Evolutionary conservation across 2,888 invertebrate genomes (phyloP), one percentile per base, ranked within the genome.

Genomic region (Stenchaetothrips biformis): DNA sequence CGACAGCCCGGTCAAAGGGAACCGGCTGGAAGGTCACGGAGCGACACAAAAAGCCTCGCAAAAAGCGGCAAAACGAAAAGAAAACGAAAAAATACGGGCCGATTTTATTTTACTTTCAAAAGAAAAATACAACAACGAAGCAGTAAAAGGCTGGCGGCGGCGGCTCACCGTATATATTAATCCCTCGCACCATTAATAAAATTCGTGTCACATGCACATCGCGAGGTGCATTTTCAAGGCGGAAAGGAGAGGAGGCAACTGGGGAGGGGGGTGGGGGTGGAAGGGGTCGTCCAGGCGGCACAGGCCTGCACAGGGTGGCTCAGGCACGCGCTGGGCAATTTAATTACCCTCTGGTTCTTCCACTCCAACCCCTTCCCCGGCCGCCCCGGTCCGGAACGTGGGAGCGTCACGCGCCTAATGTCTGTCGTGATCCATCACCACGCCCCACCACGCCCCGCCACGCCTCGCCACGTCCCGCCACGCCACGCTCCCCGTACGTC

Each of bases 341-440:
- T 74, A 74, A 74, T 74, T 74, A 74, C 67, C 67, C 67, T 74
- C 67, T 11, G 25, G 18, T n/a, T n/a, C 25, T n/a, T 18, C 67
- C 18, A 6, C 67, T 9, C 67, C 67, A 18, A 21, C 67, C n/a
- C 21, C 67, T 21, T n/a, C 67, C 7, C 67, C 67, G n/a, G 0
- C 67, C 21, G 53, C 13, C 53, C 16, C 53, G 37, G 37, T 37
- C 37, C 37, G 37, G 37, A 37, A 37, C 53, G 53, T 13, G 16
- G 13, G 21, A 25, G 67, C 67, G 67, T 74, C 67, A 74, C 67
- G 67, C 67, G 67, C 67, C 21, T 74, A 74, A 74, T 74, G 67
- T 74, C 67, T 74, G 67, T 74, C 67, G 67, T 74, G 67, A 74
- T 74, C 67, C 67, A 74, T 74, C 67, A 74, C 67, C 67, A 74